A percentile compares a stretch with the other conserved stretches of the same genome.
Conservation (phyloP, 2,113 vertebrate genomes). For the Python bivittatus region DNA sequence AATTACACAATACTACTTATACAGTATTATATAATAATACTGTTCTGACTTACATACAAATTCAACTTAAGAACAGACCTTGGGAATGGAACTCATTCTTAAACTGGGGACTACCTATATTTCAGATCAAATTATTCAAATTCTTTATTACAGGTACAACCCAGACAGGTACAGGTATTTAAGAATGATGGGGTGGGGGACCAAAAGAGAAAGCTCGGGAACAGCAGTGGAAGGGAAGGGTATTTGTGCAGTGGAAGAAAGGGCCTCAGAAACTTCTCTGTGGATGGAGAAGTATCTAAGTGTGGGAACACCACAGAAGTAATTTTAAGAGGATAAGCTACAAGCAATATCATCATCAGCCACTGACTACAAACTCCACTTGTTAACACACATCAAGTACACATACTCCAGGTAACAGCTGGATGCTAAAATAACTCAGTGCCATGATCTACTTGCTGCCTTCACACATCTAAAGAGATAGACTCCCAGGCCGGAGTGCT, state of each 20-base stretch:
- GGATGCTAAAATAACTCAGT: neutral
- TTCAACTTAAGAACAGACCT: no score
- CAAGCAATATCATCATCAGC: neutral
- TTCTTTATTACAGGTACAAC: neutral
- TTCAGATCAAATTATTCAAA: neutral
- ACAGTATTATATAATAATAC: no score
- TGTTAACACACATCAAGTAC: neutral
- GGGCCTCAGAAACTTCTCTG: neutral
- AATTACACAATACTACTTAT: no score
- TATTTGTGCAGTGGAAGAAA: neutral
- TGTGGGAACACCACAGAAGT: neutral
- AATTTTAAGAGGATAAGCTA: neutral
- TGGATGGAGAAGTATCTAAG: neutral
- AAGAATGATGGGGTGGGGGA: neutral
- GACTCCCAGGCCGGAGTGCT: neutral
- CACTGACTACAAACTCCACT: neutral
- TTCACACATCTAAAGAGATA: neutral
- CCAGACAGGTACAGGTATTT: neutral
- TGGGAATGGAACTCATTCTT: no score
- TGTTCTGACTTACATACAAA: no score
- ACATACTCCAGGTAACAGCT: neutral
- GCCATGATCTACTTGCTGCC: neutral
- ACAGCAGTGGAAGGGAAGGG: neutral
- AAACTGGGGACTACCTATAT: no score
- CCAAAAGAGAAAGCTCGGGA: neutral